A percentile compares a stretch with the other conserved stretches of the same genome.
These are phyloP conservation scores for Euplagia quadripunctaria DNA, from an alignment of 2,888 invertebrate species.

Conservation along the genomic window DNA sequence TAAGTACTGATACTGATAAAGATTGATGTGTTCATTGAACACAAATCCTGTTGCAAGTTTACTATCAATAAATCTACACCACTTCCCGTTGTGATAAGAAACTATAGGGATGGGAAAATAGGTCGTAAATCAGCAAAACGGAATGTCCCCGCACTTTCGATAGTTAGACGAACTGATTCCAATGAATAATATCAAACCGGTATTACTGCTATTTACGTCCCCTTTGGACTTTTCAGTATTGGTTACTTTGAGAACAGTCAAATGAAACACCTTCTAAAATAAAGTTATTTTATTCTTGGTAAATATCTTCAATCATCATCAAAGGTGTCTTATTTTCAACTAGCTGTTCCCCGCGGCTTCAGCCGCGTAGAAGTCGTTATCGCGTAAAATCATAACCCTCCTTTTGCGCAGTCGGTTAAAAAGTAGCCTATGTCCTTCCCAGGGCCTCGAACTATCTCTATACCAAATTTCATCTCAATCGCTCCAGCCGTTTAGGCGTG, in stretches of 20 bases:
- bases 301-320: too few species aligned
- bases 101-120: constrained; percentile 36
- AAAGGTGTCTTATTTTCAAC: too few species aligned
- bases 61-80: constrained; percentile 51
- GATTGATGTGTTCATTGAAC: constrained; percentile 37
- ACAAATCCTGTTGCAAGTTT: constrained; percentile 41
- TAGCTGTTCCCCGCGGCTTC: too few species aligned
- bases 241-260: not conserved
- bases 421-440: too few species aligned
- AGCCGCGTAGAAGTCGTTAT: too few species aligned
- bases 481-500: too few species aligned
- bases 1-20: constrained; percentile 16
- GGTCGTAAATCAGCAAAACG: constrained; percentile 37
- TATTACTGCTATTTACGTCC: not conserved
- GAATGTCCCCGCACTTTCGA: constrained; percentile 18
- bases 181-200: not conserved
- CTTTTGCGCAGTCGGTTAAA: too few species aligned
- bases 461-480: too few species aligned
- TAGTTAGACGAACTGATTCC: constrained; percentile 25
- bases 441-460: too few species aligned
- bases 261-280: too few species aligned
- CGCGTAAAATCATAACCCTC: too few species aligned
- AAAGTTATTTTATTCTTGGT: too few species aligned
- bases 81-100: constrained; percentile 48
- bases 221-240: not conserved